Conservation (phyloP, 1,140 invertebrate species). For the Drosophila repleta region DNA sequence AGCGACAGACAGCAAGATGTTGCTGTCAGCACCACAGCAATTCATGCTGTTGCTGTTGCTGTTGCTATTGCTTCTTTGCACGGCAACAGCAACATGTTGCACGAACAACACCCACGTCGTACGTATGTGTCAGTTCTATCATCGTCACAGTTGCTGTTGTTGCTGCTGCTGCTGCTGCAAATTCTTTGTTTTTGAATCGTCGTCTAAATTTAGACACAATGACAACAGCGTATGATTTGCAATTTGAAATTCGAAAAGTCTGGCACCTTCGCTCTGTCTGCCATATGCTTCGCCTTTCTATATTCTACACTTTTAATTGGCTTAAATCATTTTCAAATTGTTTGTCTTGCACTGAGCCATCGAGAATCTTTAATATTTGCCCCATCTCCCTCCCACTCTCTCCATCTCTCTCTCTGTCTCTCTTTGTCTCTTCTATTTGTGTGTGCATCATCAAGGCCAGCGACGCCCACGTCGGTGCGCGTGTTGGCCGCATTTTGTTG, state of each 20-base stretch:
- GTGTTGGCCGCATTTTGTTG: slow-evolving; percentile 77
- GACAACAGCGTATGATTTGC: slow-evolving; percentile 68
- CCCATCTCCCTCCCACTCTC: not conserved
- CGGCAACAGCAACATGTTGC: slow-evolving; percentile 25
- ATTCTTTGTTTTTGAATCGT: slow-evolving; percentile 61
- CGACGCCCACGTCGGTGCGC: slow-evolving; percentile 65
- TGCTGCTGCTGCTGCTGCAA: slow-evolving; percentile 27
- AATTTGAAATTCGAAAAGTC: slow-evolving; percentile 23
- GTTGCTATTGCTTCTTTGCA: not conserved
- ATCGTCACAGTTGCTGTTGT: slow-evolving; percentile 2
- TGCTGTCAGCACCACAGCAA: not conserved
- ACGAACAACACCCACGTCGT: slow-evolving; percentile 10
- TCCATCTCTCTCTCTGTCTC: not conserved
- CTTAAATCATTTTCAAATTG: slow-evolving; percentile 80
- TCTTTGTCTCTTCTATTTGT: not conserved
- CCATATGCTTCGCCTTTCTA: not conserved
- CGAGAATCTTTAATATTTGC: slow-evolving; percentile 26
- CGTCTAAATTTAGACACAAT: slow-evolving; percentile 69
- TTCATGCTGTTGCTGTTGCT: not conserved
- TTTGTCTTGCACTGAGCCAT: slow-evolving; percentile 53
- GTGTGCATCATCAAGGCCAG: slow-evolving; percentile 53
- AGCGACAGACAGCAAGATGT: not conserved
- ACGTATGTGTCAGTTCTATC: slow-evolving; percentile 8
- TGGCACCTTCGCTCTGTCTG: slow-evolving; percentile 3
- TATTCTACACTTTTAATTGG: slow-evolving; percentile 66